These are phyloP conservation scores for Chrysaora quinquecirrha DNA, from an alignment of 30 jellyfish, hydroid and myxozoan species.

Conservation along the genomic window DNA sequence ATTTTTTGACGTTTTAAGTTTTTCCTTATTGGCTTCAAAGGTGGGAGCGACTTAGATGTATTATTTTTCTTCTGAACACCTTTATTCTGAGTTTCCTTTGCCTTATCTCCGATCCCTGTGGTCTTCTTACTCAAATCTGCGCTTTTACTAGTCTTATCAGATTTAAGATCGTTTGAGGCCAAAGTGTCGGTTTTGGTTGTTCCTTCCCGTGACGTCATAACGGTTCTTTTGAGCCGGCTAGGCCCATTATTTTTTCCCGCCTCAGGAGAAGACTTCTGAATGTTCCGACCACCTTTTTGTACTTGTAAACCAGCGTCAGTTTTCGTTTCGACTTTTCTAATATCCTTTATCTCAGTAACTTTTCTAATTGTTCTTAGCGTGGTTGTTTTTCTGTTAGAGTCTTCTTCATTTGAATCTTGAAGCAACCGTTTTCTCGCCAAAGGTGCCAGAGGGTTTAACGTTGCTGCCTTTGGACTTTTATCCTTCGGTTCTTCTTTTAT, in stretches of 20 bases:
- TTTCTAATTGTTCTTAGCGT: background rate
- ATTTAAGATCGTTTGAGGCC: no score
- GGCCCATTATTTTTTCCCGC: no score
- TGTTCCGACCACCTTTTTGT: no score
- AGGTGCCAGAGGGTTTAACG: background rate
- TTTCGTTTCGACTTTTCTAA: background rate
- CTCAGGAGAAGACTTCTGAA: no score
- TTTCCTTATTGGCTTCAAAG: slow-evolving; percentile 12
- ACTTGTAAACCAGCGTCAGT: background rate
- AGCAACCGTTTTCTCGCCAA: background rate
- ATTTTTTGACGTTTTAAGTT: background rate
- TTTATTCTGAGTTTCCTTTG: background rate
- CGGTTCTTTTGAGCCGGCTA: no score
- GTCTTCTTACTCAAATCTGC: background rate
- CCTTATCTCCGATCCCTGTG: background rate
- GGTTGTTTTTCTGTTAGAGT: no score
- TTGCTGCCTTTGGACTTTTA: background rate
- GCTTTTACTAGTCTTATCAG: background rate
- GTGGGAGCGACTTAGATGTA: slow-evolving; percentile 13
- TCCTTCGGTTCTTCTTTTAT: background rate
- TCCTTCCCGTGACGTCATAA: no score
- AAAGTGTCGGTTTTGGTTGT: no score
- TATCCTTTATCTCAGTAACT: background rate
- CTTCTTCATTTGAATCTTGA: background rate
- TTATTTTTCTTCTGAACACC: background rate